A percentile compares a stretch with the other conserved stretches of the same genome.
phyloP scores from a whole-genome alignment of 2,888 invertebrate genomes.

The Euclidia mi region DNA sequence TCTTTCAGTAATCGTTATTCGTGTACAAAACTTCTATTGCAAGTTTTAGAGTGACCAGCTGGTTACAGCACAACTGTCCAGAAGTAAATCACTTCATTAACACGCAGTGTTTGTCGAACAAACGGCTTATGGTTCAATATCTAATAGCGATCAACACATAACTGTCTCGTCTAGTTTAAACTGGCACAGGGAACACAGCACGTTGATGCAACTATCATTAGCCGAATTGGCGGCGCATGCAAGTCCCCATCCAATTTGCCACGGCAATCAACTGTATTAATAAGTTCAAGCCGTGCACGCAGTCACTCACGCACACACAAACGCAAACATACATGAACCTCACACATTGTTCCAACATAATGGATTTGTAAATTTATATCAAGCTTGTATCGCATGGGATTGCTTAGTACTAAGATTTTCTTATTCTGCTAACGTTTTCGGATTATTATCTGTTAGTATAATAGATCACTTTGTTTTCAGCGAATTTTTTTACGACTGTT shows the following conservation, averaged over 20 bases:
- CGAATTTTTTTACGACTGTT: too few species aligned
- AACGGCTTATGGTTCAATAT: slow-evolving; percentile 12
- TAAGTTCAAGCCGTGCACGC: slow-evolving; percentile 67
- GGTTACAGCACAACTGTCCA: too few species aligned
- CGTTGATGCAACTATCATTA: slow-evolving; percentile 61
- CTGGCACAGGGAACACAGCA: slow-evolving; percentile 40
- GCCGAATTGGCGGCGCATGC: slow-evolving; percentile 61
- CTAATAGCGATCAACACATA: slow-evolving; percentile 9
- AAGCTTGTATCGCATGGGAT: slow-evolving; percentile 2
- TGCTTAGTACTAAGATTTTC: slow-evolving; percentile 3
- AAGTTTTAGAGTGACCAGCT: too few species aligned
- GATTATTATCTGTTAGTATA: slow-evolving; percentile 1
- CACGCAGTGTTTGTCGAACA: too few species aligned
- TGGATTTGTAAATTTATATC: slow-evolving; percentile 21
- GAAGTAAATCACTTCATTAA: too few species aligned
- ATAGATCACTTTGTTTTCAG: too few species aligned
- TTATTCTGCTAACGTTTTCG: neutral
- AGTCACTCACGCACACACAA: slow-evolving; percentile 66
- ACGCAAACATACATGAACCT: too few species aligned
- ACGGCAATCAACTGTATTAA: slow-evolving; percentile 79
- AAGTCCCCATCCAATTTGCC: slow-evolving; percentile 78
- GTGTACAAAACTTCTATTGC: too few species aligned
- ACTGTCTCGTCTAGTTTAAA: slow-evolving; percentile 4
- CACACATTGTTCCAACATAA: slow-evolving; percentile 28
- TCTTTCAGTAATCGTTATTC: too few species aligned